A percentile compares a stretch with the other conserved stretches of the same genome.
Conservation (phyloP, 1,140 invertebrate genomes). For the Sycophila sp. region DNA sequence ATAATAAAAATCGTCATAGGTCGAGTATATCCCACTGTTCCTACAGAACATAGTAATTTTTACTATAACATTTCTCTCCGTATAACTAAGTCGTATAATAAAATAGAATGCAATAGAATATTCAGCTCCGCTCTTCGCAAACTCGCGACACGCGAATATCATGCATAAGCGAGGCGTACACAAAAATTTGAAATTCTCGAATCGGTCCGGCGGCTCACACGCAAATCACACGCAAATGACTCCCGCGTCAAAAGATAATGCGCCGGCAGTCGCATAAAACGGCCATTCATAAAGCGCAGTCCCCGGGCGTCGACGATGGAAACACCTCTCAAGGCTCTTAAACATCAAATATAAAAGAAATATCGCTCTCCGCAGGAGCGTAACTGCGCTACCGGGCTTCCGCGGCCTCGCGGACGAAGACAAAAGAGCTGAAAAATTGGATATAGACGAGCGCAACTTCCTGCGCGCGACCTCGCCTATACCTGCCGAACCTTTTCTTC, state of each 20-base stretch:
- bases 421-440: constrained; percentile 5
- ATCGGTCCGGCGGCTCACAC: not conserved
- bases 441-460: not conserved
- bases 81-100: too few species aligned
- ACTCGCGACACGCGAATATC: not conserved
- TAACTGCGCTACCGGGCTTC: constrained; percentile 18
- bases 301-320: not conserved
- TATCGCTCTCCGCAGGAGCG: constrained; percentile 14
- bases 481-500: constrained; percentile 31
- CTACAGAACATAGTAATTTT: too few species aligned
- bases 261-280: constrained; percentile 4
- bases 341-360: constrained; percentile 24
- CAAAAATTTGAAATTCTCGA: constrained; percentile 13
- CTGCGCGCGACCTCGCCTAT: constrained; percentile 21
- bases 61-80: too few species aligned
- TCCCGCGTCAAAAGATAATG: not conserved
- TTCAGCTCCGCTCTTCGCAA: too few species aligned
- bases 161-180: not conserved
- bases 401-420: constrained; percentile 1
- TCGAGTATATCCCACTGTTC: too few species aligned
- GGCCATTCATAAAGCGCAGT: constrained; percentile 14
- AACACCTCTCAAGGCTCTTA: constrained; percentile 24
- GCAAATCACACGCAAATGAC: not conserved
- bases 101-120: too few species aligned
- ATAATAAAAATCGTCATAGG: too few species aligned